These are phyloP conservation scores for Diplazon laetatorius DNA, from an alignment of 2,888 invertebrate species.

Conservation along the genomic window DNA sequence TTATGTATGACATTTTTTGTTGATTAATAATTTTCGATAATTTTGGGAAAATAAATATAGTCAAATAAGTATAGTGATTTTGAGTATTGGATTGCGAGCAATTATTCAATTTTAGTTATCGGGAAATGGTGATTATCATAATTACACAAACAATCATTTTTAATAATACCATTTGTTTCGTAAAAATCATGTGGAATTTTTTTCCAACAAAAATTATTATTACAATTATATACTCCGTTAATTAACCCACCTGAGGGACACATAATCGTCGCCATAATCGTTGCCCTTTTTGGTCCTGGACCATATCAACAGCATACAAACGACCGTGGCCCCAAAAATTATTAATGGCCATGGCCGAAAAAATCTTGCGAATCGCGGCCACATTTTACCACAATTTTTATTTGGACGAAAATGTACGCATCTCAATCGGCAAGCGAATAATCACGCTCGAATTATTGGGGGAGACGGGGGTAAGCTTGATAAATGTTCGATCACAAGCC, in stretches of 20 bases:
- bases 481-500: conserved; percentile 39
- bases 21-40: no score
- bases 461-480: no score
- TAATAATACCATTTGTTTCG: no score
- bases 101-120: no score
- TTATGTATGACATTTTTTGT: no score
- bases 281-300: conserved; percentile 68
- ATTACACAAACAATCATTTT: no score
- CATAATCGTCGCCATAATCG: conserved; percentile 68
- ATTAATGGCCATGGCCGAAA: conserved; percentile 74
- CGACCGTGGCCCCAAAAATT: conserved; percentile 67
- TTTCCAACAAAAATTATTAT: neutral
- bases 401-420: conserved; percentile 18
- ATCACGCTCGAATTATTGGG: no score
- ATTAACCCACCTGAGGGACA: conserved; percentile 68
- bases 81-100: no score
- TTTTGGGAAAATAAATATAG: no score
- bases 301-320: conserved; percentile 75
- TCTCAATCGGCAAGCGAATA: conserved; percentile 19
- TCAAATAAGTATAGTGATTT: no score
- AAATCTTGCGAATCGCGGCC: conserved; percentile 76
- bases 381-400: conserved; percentile 68
- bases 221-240: neutral
- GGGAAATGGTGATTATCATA: no score
- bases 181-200: no score